phyloP scores from a whole-genome alignment of 2,888 invertebrate species.

The Meghimatium bilineatum region DNA sequence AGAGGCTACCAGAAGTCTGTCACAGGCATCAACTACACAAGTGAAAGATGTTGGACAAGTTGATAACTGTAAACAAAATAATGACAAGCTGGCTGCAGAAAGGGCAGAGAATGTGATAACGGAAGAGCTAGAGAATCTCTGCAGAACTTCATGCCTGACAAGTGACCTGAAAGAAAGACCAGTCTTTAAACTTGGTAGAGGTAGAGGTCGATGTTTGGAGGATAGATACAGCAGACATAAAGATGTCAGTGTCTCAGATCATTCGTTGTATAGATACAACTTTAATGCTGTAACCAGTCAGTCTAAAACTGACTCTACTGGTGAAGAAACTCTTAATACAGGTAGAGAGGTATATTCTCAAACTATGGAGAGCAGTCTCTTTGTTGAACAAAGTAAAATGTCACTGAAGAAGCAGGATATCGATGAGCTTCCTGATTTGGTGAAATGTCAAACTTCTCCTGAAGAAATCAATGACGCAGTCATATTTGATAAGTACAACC shows the following conservation, averaged over 20 bases:
- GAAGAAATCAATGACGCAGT: background rate
- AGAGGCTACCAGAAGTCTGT: too few species aligned
- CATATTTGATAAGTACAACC: background rate
- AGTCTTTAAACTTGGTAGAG: background rate
- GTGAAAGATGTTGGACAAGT: too few species aligned
- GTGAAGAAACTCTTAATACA: background rate
- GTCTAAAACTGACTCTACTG: background rate
- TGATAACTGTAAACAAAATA: background rate
- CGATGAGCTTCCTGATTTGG: conserved; percentile 19
- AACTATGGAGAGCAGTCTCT: background rate
- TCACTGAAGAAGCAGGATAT: background rate
- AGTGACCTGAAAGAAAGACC: background rate
- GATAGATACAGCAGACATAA: background rate
- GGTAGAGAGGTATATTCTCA: background rate
- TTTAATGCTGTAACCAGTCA: background rate
- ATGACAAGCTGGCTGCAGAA: background rate
- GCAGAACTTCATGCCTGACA: background rate
- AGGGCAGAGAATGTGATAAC: background rate
- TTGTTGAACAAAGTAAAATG: background rate
- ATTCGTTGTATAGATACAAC: too few species aligned
- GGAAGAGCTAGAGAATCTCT: conserved; percentile 1
- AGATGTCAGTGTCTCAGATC: too few species aligned
- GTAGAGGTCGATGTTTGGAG: background rate
- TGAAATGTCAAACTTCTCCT: background rate
- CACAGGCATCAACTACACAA: background rate